phyloP scores from a whole-genome alignment of 2,113 vertebrate genomes.

The Daphoenositta chrysoptera region DNA sequence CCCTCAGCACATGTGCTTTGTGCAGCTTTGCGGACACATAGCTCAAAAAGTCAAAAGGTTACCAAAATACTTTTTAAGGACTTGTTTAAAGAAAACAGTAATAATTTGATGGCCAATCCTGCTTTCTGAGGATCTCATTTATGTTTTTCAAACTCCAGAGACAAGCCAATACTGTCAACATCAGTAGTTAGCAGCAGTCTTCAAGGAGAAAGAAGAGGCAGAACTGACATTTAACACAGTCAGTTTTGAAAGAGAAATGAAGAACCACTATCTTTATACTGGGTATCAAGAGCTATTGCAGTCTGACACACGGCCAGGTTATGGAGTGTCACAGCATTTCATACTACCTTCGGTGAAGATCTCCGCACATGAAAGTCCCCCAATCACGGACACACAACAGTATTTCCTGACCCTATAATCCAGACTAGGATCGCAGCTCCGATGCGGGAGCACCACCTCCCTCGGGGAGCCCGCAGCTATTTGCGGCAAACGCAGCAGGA shows the following conservation, averaged over 20 bases:
- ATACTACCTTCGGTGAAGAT: neutral
- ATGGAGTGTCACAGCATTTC: neutral
- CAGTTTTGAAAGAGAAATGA: neutral
- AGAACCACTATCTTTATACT: neutral
- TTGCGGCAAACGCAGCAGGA: neutral
- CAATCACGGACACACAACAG: fast-evolving
- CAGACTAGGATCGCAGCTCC: neutral
- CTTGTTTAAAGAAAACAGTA: neutral
- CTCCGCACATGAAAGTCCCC: fast-evolving
- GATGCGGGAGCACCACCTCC: neutral
- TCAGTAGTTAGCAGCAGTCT: neutral
- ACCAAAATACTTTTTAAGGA: neutral
- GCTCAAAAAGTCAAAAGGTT: neutral
- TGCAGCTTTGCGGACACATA: fast-evolving
- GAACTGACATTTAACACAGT: neutral
- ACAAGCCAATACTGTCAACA: neutral
- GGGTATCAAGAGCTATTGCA: neutral
- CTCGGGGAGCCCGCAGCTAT: neutral
- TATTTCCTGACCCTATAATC: neutral
- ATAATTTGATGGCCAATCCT: neutral
- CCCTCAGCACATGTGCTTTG: neutral
- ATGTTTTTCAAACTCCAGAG: neutral
- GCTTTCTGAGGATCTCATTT: neutral
- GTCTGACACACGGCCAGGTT: neutral
- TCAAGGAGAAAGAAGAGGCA: neutral